phyloP scores from a whole-genome alignment of 1,140 invertebrate species.

The Bombus waltoni region DNA sequence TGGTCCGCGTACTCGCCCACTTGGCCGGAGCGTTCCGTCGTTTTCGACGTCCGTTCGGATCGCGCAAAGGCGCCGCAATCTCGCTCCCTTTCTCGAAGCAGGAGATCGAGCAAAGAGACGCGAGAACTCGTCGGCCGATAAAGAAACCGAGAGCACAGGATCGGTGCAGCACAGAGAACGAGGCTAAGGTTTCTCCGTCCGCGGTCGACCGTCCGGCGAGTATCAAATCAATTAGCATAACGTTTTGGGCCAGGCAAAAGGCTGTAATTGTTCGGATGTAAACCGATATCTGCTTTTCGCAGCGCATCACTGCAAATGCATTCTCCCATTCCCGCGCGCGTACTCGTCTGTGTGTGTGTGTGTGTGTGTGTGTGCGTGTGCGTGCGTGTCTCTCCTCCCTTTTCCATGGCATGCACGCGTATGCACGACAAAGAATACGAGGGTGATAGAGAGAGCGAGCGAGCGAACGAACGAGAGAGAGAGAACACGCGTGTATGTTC shows the following conservation, averaged over 20 bases:
- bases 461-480: neutral
- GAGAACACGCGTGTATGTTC: slow-evolving; percentile 34
- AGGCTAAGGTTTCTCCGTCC: neutral
- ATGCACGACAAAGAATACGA: neutral
- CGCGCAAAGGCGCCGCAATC: too few species aligned
- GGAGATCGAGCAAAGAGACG: too few species aligned
- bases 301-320: slow-evolving; percentile 54
- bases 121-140: neutral
- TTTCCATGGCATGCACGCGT: neutral
- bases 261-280: slow-evolving; percentile 77
- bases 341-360: slow-evolving; percentile 11
- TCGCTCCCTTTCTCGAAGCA: too few species aligned
- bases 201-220: slow-evolving; percentile 6
- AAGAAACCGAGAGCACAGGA: neutral
- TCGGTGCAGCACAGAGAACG: accelerated
- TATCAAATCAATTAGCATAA: slow-evolving; percentile 72
- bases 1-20: neutral
- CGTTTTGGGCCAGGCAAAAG: slow-evolving; percentile 68
- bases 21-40: too few species aligned
- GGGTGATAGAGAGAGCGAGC: too few species aligned
- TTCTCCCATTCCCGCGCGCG: slow-evolving; percentile 32
- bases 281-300: slow-evolving; percentile 77
- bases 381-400: neutral
- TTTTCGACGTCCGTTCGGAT: too few species aligned
- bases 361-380: neutral